These are phyloP conservation scores for Procambarus virginalis DNA, from an alignment of 1,140 invertebrate species.

Conservation along the genomic window DNA sequence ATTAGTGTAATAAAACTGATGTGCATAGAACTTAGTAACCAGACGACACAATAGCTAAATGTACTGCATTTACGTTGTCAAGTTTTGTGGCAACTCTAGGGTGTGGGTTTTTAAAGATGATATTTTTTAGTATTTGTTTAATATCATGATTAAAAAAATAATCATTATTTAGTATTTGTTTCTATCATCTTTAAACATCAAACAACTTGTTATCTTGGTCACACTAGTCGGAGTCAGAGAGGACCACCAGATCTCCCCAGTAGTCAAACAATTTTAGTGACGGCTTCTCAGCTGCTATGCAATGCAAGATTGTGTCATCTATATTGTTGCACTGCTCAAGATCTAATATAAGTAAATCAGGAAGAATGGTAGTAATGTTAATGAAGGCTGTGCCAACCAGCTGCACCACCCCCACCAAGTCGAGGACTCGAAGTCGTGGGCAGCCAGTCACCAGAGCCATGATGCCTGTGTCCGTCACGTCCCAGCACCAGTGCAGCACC, in stretches of 20 bases:
- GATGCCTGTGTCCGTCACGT: constrained; percentile 70
- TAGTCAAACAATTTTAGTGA: constrained; percentile 68
- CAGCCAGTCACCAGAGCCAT: constrained; percentile 53
- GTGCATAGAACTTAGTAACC: too few relatives aligned
- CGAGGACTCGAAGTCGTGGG: constrained; percentile 48
- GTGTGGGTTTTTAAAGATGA: too few relatives aligned
- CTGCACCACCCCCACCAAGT: constrained; percentile 65
- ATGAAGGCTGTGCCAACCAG: constrained; percentile 66
- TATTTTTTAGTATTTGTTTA: too few relatives aligned
- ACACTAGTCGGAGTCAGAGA: neutral
- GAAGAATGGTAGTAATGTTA: constrained; percentile 51
- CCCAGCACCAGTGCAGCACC: constrained; percentile 70
- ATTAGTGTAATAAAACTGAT: too few relatives aligned
- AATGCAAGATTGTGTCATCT: constrained; percentile 52
- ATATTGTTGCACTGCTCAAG: constrained; percentile 69
- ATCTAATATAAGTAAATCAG: constrained; percentile 60
- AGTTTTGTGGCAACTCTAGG: too few relatives aligned
- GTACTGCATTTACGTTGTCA: too few relatives aligned
- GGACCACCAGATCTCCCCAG: constrained; percentile 68
- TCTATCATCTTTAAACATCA: too few relatives aligned
- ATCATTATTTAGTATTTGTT: too few relatives aligned
- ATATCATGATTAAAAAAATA: too few relatives aligned
- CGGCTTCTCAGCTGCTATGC: constrained; percentile 60
- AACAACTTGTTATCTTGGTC: neutral
- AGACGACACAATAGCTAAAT: too few relatives aligned